A percentile compares a stretch with the other conserved stretches of the same genome.
phyloP scores from a whole-genome alignment of 2,113 vertebrate genomes.

The Podarcis muralis region DNA sequence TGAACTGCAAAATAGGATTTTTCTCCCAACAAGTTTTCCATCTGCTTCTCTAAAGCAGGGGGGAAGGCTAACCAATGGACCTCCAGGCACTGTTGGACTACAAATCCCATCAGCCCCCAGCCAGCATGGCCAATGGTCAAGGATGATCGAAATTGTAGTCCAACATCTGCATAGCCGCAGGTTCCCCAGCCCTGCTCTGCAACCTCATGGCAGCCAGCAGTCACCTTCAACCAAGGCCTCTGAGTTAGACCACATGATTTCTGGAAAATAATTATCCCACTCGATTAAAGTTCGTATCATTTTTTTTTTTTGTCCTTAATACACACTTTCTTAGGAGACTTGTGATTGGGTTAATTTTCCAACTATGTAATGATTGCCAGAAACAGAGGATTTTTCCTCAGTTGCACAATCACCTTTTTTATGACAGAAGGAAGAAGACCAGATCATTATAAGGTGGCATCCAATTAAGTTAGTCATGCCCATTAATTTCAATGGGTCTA shows the following conservation, averaged over 20 bases:
- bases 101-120: neutral
- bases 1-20: neutral
- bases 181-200: neutral
- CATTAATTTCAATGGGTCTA: no score
- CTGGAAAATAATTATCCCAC: conserved; percentile 19
- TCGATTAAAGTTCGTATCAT: conserved; percentile 65
- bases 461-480: no score
- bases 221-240: neutral
- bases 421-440: neutral
- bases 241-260: neutral
- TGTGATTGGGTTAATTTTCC: conserved; percentile 76
- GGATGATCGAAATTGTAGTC: neutral
- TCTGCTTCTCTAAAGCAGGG: neutral
- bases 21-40: neutral
- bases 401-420: conserved; percentile 52
- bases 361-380: conserved; percentile 72
- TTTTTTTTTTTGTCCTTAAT: conserved; percentile 21
- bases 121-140: neutral
- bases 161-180: neutral
- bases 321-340: conserved; percentile 35
- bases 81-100: neutral
- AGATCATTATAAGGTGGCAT: neutral
- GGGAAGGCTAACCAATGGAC: neutral
- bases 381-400: neutral
- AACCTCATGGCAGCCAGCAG: neutral